Evolutionary conservation across 2,113 vertebrate species (phyloP).

Genomic region (Malaclemys terrapin): DNA sequence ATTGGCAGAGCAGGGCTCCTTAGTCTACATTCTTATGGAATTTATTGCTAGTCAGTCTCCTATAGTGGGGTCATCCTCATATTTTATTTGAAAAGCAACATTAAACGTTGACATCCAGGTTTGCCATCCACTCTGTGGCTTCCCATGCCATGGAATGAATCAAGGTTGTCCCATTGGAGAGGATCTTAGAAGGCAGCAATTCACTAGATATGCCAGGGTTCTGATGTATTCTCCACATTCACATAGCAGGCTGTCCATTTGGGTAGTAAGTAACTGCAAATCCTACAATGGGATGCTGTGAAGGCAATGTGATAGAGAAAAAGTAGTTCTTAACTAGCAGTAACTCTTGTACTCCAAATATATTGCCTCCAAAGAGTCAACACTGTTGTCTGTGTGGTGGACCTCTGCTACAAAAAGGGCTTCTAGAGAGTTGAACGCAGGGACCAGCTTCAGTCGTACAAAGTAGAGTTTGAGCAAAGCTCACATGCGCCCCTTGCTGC

Average conservation of each 20-base stretch:
- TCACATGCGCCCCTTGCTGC: too few species aligned
- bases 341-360: neutral
- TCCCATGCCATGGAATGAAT: neutral
- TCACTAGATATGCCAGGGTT: too few species aligned
- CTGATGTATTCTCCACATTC: neutral
- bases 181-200: neutral
- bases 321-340: neutral
- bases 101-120: neutral
- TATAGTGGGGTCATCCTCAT: neutral
- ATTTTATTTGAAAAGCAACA: neutral
- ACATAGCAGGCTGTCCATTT: neutral
- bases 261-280: neutral
- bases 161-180: neutral
- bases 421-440: too few species aligned
- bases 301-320: neutral
- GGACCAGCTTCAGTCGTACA: too few species aligned
- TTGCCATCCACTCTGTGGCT: neutral
- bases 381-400: neutral
- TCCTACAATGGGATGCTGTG: neutral
- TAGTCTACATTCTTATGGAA: neutral
- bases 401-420: too few species aligned
- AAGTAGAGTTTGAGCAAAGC: too few species aligned
- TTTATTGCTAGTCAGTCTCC: neutral
- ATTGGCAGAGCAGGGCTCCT: neutral
- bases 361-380: neutral